These are phyloP conservation scores for Protodeltote pygarga DNA, from an alignment of 2,888 invertebrate species.

Conservation along the genomic window DNA sequence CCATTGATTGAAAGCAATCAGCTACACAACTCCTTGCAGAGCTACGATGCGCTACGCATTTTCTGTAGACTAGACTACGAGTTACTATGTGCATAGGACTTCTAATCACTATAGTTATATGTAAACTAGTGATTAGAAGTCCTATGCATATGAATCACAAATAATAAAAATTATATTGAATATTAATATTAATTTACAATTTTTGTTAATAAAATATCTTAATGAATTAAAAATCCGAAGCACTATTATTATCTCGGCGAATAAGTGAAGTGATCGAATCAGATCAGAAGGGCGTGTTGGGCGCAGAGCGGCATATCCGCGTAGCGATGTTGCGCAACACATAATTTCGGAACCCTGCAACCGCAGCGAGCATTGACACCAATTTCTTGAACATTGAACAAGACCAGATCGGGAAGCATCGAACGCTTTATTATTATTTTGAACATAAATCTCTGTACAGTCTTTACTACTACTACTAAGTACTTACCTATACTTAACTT, in stretches of 20 bases:
- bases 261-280: slow-evolving; percentile 68
- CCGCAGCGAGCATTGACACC: slow-evolving; percentile 86
- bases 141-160: too few relatives aligned
- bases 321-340: slow-evolving; percentile 77
- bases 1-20: slow-evolving; percentile 52
- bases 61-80: slow-evolving; percentile 27
- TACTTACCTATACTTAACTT: too few relatives aligned
- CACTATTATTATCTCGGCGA: slow-evolving; percentile 38
- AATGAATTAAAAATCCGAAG: too few relatives aligned
- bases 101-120: too few relatives aligned
- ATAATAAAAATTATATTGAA: too few relatives aligned
- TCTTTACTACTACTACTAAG: neutral
- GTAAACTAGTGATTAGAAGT: too few relatives aligned
- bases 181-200: too few relatives aligned
- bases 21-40: slow-evolving; percentile 45
- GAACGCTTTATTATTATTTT: slow-evolving; percentile 50
- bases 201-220: too few relatives aligned
- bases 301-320: slow-evolving; percentile 57
- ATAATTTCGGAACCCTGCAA: slow-evolving; percentile 84
- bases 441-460: slow-evolving; percentile 29
- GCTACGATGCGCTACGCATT: slow-evolving; percentile 64
- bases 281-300: slow-evolving; percentile 72
- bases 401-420: slow-evolving; percentile 62
- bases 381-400: slow-evolving; percentile 77
- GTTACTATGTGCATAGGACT: slow-evolving; percentile 3